Evolutionary conservation across 23 tunicate genomes (phyloP).

Genomic region (Oikopleura vanhoeffeni): DNA sequence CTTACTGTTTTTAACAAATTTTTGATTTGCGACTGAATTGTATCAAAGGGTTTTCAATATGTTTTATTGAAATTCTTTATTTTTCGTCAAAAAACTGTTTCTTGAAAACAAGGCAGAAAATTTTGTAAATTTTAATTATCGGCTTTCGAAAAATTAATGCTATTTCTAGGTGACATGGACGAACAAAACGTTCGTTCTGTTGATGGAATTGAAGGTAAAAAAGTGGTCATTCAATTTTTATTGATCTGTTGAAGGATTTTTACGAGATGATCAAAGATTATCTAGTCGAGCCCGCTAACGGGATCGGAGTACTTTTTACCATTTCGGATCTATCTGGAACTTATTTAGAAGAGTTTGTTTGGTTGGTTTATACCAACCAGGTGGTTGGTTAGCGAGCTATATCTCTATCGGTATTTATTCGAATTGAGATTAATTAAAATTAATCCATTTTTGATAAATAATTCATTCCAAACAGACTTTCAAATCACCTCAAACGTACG

Average conservation of each 20-base stretch:
- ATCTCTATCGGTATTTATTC: background rate
- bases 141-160: too few relatives aligned
- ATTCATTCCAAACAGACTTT: too few relatives aligned
- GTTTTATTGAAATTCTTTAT: too few relatives aligned
- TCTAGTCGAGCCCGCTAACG: background rate
- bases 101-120: too few relatives aligned
- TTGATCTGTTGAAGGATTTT: background rate
- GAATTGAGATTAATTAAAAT: too few relatives aligned
- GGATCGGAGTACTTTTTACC: background rate
- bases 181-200: background rate
- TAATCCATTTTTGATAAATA: too few relatives aligned
- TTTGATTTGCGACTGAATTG: too few relatives aligned
- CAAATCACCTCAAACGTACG: too few relatives aligned
- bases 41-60: too few relatives aligned
- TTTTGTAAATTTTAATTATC: too few relatives aligned
- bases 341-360: constrained; percentile 5
- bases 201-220: constrained; percentile 1
- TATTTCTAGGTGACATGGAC: background rate
- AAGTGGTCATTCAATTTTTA: constrained; percentile 6
- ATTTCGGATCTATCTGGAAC: background rate
- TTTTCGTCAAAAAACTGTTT: too few relatives aligned
- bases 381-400: background rate
- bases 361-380: background rate
- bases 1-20: too few relatives aligned
- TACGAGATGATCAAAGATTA: background rate